Conservation (phyloP, 2,797 vertebrate species). For the Brotula barbata region DNA sequence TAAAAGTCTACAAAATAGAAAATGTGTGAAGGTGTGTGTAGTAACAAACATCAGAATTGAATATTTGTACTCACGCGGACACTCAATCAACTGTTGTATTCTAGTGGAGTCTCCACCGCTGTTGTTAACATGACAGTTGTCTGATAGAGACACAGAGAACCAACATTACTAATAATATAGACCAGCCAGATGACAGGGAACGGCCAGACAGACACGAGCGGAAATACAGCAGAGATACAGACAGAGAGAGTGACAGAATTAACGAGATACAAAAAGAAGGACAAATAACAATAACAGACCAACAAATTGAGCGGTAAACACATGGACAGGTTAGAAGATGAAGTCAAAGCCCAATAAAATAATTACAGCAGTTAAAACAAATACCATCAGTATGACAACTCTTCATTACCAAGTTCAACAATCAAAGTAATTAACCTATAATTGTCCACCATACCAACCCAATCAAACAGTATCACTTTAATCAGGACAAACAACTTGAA, state of each 20-base stretch:
- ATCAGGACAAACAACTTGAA: no score
- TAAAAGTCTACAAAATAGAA: no score
- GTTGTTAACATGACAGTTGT: constrained; percentile 97
- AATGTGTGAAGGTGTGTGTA: constrained; percentile 4
- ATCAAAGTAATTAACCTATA: no score
- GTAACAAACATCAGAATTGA: constrained; percentile 70
- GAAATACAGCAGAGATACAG: constrained; percentile 6
- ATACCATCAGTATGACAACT: no score
- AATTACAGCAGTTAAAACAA: constrained; percentile 1
- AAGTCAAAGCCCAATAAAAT: constrained; percentile 27
- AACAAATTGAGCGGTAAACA: constrained; percentile 16
- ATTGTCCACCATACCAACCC: no score
- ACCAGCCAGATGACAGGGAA: neutral
- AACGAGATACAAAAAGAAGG: constrained; percentile 6
- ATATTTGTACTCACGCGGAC: constrained; percentile 92
- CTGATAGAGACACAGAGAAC: constrained; percentile 93
- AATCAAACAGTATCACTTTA: no score
- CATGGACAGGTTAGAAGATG: neutral
- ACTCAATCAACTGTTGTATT: constrained; percentile 95
- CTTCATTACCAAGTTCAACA: no score
- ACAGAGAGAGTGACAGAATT: constrained; percentile 18
- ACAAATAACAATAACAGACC: constrained; percentile 7
- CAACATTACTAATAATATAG: constrained; percentile 70
- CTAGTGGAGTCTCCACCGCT: constrained; percentile 94
- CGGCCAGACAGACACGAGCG: constrained; percentile 43